These are phyloP conservation scores for Carpatolechia fugitivella DNA, from an alignment of 2,888 invertebrate genomes.

Conservation along the genomic window DNA sequence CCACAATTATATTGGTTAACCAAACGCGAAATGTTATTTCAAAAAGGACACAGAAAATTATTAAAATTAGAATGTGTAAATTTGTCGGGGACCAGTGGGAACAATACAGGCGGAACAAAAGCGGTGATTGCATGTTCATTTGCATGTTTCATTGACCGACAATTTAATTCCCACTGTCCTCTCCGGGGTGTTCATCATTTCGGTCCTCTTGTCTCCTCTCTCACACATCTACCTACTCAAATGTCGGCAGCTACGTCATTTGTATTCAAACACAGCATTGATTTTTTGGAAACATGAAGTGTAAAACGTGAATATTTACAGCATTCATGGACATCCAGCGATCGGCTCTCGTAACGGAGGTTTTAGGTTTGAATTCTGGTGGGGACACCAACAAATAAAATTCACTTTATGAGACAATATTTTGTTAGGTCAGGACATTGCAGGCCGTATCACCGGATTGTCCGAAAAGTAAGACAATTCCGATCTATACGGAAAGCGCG, in stretches of 20 bases:
- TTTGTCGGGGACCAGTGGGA: slow-evolving; percentile 17
- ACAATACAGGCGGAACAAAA: slow-evolving; percentile 60
- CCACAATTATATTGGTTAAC: background rate
- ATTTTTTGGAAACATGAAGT: too few relatives aligned
- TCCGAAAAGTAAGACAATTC: too few relatives aligned
- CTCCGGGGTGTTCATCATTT: slow-evolving; percentile 48
- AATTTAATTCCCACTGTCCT: slow-evolving; percentile 61
- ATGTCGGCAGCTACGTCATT: too few relatives aligned
- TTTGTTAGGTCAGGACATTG: too few relatives aligned
- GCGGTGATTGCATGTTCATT: slow-evolving; percentile 69
- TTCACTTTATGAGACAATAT: too few relatives aligned
- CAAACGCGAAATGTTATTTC: background rate
- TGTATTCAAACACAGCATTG: background rate
- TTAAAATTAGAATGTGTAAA: slow-evolving; percentile 6
- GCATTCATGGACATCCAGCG: too few relatives aligned
- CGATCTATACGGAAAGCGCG: too few relatives aligned
- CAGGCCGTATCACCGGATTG: too few relatives aligned
- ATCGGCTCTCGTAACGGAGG: too few relatives aligned
- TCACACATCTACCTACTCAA: background rate
- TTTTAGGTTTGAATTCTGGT: too few relatives aligned
- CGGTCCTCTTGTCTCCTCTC: slow-evolving; percentile 41
- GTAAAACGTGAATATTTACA: too few relatives aligned
- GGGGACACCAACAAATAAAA: too few relatives aligned
- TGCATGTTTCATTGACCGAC: slow-evolving; percentile 70
- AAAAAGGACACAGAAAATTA: slow-evolving; percentile 2